Base-by-base conservation (phyloP, 2,113 vertebrate species). In the Coregonus clupeaformis region DNA sequence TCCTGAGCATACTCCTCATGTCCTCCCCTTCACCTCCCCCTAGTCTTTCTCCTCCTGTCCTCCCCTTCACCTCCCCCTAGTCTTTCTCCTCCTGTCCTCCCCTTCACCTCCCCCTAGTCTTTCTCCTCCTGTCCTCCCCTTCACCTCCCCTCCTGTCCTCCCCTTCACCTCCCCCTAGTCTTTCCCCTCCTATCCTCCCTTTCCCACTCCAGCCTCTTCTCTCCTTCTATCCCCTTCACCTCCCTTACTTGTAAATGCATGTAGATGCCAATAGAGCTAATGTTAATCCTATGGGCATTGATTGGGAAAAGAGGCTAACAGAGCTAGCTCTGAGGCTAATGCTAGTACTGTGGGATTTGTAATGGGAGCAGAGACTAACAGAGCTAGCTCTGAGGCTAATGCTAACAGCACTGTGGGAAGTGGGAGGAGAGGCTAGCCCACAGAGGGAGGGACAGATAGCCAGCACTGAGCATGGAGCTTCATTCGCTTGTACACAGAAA, bases 401-500 rank as follows among this genome's bases (percentile, higher is more conserved):
- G 62, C 16, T 62, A 49, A 72, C 82, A 87, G 73, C 60, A 16
- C 77, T 73, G 75, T 67, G 76, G 74, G 84, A 85, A 78, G 86
- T 84, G 86, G 88, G 85, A 86, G 84, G 80, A 89, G 83, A 89
- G 85, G 75, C 81, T 89, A 83, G 73, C 45, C 72, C 20, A 55
- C 76, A 79, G n/a, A 62, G 69, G 68, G 62, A 71, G 22, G 5
- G 22, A 12, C 32, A 66, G 57, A 72, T 36, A 27, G 77, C 36
- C 65, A 30, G 29, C 12, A 32, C 25, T 16, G 22, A 29, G 42
- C 64, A 66, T 64, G 64, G 64, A 32, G 64, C 29, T 66, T 16
- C 64, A 66, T 18, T 30, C 64, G 6, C 64, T 66, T 29, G 9
- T n/a, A 64, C 64, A 66, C 64, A 30, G 64, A 20, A 30, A 4